Conservation (phyloP, 2,888 invertebrate species). For the Labia minor region DNA sequence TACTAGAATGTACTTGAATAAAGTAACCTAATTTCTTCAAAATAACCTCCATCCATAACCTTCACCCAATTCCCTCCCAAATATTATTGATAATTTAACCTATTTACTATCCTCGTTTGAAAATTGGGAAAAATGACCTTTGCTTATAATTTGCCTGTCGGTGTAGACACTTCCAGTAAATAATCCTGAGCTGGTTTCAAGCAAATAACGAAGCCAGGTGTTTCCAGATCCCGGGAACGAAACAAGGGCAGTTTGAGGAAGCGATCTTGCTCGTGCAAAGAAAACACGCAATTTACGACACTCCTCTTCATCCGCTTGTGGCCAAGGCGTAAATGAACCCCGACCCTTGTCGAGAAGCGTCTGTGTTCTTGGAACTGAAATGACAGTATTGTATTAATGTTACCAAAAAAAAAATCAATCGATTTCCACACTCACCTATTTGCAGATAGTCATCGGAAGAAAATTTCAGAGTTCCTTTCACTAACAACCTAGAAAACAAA, state of each 20-base stretch:
- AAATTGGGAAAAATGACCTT: no score
- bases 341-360: slow-evolving; percentile 23
- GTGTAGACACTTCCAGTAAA: slow-evolving; percentile 33
- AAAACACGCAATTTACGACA: slow-evolving; percentile 29
- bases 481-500: background rate
- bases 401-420: background rate
- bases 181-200: slow-evolving; percentile 32
- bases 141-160: slow-evolving; percentile 29
- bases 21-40: no score
- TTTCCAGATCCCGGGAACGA: slow-evolving; percentile 33
- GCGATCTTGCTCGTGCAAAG: slow-evolving; percentile 29
- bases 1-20: no score
- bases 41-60: no score
- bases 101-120: no score
- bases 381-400: background rate
- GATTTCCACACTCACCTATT: background rate
- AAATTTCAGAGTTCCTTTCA: background rate
- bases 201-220: slow-evolving; percentile 33
- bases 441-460: background rate
- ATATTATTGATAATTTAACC: no score
- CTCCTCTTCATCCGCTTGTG: slow-evolving; percentile 26
- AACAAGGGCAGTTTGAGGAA: slow-evolving; percentile 30
- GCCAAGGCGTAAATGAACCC: slow-evolving; percentile 28
- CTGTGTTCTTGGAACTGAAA: background rate
- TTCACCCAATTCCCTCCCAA: no score